Base-by-base conservation (phyloP, 2,113 vertebrate genomes). In the Oreochromis niloticus region DNA sequence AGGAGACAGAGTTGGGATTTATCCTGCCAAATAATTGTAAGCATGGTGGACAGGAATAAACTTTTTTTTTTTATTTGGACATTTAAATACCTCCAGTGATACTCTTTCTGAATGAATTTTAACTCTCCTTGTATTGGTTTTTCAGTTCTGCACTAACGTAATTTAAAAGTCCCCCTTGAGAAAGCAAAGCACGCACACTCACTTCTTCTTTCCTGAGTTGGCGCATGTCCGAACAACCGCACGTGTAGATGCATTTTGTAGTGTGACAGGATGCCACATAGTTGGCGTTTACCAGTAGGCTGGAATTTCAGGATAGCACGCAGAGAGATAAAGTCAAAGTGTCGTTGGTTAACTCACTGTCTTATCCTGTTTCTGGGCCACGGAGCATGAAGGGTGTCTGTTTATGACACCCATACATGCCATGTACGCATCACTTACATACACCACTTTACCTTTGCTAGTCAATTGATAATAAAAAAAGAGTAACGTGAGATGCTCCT, bases 361-460 rank as follows among this genome's bases (percentile, higher is more conserved):
- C 3, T 27, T 27, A 27, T 27, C 27, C 27, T 27, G 27, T 93
- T 94, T 90, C 92, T 93, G 87, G 89, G 83, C 87, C 85, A 85
- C 87, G 91, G 91, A 94, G 93, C 89, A 48, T 95, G 93, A 94
- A 94, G 93, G 89, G 84, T 93, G 90, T 91, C 88, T 93, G 90
- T 94, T 94, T 92, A 87, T 92, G 84, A 95, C 88, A 91, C 82
- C 83, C 89, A 83, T 34, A 54, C 81, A 79, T 48, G 83, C 61
- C 81, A 81, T 55, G 22, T 68, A 81, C 7, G 68, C 73, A 78
- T 66, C 39, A 84, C 83, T 73, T 57, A 89, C 66, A 86, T 52
- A 82, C 19, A 84, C 82, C 59, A 82, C 81, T 90, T 86, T 87
- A 80, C 83, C 71, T 90, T 83, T 85, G 75, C 81, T 57, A 91